Evolutionary conservation across 2,113 vertebrate genomes (phyloP).

Genomic region (Thryonomys swinderianus): DNA sequence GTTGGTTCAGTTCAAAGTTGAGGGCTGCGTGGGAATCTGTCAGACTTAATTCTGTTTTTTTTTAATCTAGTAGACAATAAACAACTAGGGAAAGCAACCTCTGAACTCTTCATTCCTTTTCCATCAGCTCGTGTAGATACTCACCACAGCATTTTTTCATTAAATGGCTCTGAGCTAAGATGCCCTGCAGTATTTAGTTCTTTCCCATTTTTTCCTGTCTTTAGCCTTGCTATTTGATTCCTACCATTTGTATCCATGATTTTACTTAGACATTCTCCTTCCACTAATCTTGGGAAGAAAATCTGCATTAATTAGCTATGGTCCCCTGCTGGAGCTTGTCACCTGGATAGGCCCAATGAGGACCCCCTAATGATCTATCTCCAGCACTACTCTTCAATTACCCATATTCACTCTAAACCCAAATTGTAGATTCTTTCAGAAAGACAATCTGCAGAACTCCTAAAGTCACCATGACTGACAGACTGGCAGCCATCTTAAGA

Average conservation of each 20-base stretch:
- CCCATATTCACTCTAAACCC: not conserved
- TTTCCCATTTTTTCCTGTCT: not conserved
- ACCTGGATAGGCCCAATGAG: not conserved
- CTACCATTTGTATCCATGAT: not conserved
- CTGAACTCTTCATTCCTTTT: not conserved
- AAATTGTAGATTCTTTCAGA: not conserved
- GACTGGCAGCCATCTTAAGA: not conserved
- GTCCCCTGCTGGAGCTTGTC: not conserved
- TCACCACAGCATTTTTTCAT: not conserved
- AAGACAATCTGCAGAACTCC: not conserved
- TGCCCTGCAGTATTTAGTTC: not conserved
- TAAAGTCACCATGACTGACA: not conserved
- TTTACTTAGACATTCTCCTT: not conserved
- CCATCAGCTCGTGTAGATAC: not conserved
- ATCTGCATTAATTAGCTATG: not conserved
- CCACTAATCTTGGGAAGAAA: not conserved
- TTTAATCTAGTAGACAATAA: not conserved
- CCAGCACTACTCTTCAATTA: not conserved
- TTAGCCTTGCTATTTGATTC: not conserved
- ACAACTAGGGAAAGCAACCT: not conserved
- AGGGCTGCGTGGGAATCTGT: not conserved
- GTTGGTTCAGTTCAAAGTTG: conserved; percentile 17
- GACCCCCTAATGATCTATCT: not conserved
- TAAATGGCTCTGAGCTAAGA: not conserved
- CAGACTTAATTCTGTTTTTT: not conserved